Evolutionary conservation across 2,113 vertebrate species (phyloP).

Genomic region (Hemiprocne comata): DNA sequence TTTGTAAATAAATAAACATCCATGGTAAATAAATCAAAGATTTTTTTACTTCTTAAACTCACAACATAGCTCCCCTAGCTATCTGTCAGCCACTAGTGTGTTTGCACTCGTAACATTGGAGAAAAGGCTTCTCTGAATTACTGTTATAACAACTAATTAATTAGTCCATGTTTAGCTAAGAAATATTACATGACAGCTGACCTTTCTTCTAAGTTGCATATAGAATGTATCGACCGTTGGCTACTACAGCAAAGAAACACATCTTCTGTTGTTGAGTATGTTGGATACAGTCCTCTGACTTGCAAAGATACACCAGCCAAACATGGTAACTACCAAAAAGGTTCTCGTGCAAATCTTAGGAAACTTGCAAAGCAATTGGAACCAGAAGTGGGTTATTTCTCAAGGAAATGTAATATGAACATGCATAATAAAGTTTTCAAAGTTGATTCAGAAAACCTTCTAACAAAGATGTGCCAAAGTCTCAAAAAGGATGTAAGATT

Average conservation of each 20-base stretch:
- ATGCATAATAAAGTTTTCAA: neutral
- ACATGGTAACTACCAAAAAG: neutral
- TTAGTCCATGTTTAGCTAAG: neutral
- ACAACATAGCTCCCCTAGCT: neutral
- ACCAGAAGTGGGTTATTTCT: conserved; percentile 43
- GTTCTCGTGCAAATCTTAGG: neutral
- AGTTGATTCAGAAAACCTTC: neutral
- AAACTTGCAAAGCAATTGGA: conserved; percentile 25
- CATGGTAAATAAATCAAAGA: neutral
- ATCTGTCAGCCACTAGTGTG: neutral
- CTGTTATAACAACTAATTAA: neutral
- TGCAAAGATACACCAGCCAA: conserved; percentile 28
- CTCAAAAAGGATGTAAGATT: neutral
- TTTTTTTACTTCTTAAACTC: neutral
- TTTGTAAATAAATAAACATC: neutral
- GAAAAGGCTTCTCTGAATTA: neutral
- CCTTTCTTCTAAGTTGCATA: conserved; percentile 74
- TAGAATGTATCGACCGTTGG: conserved; percentile 74
- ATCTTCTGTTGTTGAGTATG: conserved; percentile 77
- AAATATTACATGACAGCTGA: neutral
- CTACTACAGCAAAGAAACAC: conserved; percentile 62
- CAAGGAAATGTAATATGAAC: neutral
- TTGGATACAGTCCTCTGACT: conserved; percentile 72
- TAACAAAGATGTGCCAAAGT: neutral
- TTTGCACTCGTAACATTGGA: neutral